phyloP scores from a whole-genome alignment of 2,797 vertebrate genomes.

The Takifugu rubripes region DNA sequence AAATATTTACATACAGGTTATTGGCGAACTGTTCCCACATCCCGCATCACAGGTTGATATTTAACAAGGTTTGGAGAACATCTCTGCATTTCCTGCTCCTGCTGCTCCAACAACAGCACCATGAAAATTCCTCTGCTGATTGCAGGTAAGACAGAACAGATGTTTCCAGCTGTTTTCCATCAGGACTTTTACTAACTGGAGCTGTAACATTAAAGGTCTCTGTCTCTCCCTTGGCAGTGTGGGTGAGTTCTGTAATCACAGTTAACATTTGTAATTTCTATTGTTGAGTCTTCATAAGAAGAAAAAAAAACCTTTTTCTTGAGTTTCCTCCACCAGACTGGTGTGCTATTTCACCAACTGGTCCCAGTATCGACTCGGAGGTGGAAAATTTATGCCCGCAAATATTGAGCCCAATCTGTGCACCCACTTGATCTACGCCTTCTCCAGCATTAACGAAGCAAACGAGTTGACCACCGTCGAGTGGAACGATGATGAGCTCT shows the following conservation, averaged over 20 bases:
- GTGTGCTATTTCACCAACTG: constrained; percentile 85
- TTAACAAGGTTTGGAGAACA: neutral
- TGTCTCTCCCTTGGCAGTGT: constrained; percentile 39
- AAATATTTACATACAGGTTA: too few species aligned
- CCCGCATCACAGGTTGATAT: constrained; percentile 24
- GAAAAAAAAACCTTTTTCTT: neutral
- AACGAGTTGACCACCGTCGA: constrained; percentile 71
- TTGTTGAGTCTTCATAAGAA: neutral
- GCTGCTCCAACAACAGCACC: neutral
- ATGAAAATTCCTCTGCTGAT: constrained; percentile 44
- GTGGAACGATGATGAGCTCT: constrained; percentile 74
- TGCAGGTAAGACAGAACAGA: constrained; percentile 39
- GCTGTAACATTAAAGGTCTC: constrained; percentile 47
- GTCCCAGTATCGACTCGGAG: constrained; percentile 70
- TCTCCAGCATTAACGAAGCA: constrained; percentile 67
- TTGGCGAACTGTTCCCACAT: neutral
- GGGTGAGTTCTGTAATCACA: constrained; percentile 45
- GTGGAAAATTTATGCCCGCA: constrained; percentile 65
- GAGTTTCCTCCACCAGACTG: constrained; percentile 73
- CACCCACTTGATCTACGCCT: constrained; percentile 84
- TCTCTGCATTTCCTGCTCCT: neutral
- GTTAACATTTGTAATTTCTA: neutral
- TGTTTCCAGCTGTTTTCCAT: neutral
- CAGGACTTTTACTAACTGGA: constrained; percentile 2
- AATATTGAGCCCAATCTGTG: constrained; percentile 81